Evolutionary conservation across 2,797 vertebrate species (phyloP), one percentile per base, ranked within the genome.

Genomic region (Pteronotus mesoamericanus): DNA sequence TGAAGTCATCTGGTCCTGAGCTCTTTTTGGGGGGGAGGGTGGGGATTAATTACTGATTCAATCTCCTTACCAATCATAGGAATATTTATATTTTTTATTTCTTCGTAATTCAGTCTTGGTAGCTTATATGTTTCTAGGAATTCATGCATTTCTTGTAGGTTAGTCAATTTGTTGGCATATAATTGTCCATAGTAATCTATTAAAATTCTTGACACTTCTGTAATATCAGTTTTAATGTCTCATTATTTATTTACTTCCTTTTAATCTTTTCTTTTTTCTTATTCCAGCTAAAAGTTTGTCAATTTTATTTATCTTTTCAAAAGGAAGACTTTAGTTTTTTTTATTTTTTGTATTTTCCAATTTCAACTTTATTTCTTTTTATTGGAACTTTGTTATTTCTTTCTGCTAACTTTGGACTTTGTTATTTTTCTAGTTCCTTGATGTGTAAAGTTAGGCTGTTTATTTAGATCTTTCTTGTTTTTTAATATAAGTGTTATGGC

Each of bases 1-100:
- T 26, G n/a, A 57, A 57, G 19, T 34, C 7, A 21, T 21, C 48
- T 48, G 39, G 10, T 66, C 19, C 48, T 39, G 26, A 34, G 39
- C 14, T 66, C n/a, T 79, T 6, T 22, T 9, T 5, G 19, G 37
- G 9, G 2, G 26, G 19, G 0, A 0, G 0, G 14, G n/a, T n/a
- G n/a, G 22, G 7, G 55, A 39, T 59, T 78, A 53, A 79, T 72
- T 72, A 64, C 29, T 71, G 64, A 79, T 46, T 59, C n/a, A 86
- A 59, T n/a, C 1, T 79, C 18, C 29, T 79, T 44, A 8, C 14
- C 42, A 72, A 10, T 79, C 46, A 61, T 37, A 46, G 10, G 9
- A 53, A 64, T 64, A 86, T 34, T 86, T 19, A 86, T 9, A 32
- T 71, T 79, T 85, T 61, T 24, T 75, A 9, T 66, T 66, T 85